Evolutionary conservation across 2,797 vertebrate species (phyloP), one percentile per base, ranked within the genome.

Genomic region (Arnoldichthys spilopterus): DNA sequence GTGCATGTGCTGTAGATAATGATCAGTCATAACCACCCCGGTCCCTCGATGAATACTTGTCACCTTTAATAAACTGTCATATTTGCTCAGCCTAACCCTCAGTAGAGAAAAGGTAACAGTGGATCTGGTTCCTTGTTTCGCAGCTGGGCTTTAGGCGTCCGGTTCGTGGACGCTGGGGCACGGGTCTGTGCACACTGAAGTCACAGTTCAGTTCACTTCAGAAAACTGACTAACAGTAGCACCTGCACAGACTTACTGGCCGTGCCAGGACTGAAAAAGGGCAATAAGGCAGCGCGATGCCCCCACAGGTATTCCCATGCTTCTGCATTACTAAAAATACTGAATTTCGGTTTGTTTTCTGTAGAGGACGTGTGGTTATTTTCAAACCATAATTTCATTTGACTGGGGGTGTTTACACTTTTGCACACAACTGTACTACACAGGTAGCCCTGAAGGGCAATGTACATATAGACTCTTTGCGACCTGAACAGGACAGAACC

Each of bases 11-110:
- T 34, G 51, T 16, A 80, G 81, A 85, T 76, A 83, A 78, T 43
- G 43, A 83, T 81, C 81, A 78, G 77, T 45, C 58, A 74, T 58
- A 73, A 83, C 73, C 28, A 69, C 59, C 70, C 24, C n/a, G 24
- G 67, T 82, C 51, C 81, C 67, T 51, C 12, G 24, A 64, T 71
- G 56, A 69, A 62, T 58, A 75, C 76, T 71, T 75, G 72, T 75
- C 72, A 79, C 77, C 73, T 72, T 85, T 67, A 80, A 59, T 73
- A 76, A 80, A 69, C 71, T 49, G 32, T 61, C 69, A 71, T 62
- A 59, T 71, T 78, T 59, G 75, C 63, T 67, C 40, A 54, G 76
- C 76, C 64, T 40, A 20, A 34, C 49, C 30, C 59, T 62, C 11
- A 62, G 26, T 13, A 28, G 32, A 54, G 15, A 20, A 16, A 43